phyloP scores from a whole-genome alignment of 1,140 invertebrate species.

The Liolophura sinensis region DNA sequence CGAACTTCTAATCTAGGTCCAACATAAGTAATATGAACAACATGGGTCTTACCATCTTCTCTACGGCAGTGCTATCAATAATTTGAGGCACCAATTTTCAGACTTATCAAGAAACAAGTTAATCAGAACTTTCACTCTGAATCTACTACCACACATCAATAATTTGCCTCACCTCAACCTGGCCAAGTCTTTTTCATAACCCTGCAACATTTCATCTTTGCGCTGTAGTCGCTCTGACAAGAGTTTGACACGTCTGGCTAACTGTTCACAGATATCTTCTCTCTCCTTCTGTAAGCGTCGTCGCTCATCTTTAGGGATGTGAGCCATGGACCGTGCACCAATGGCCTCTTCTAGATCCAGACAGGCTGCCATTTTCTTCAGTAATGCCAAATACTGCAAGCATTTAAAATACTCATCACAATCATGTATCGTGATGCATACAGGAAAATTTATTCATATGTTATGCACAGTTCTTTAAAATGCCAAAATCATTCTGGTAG shows the following conservation, averaged over 20 bases:
- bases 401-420: not conserved
- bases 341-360: slow-evolving; percentile 45
- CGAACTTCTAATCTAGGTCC: no score
- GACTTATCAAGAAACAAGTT: no score
- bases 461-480: no score
- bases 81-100: no score
- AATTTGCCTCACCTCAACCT: slow-evolving; percentile 45
- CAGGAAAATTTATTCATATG: no score
- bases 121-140: no score
- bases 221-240: slow-evolving; percentile 49
- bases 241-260: slow-evolving; percentile 40
- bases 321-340: slow-evolving; percentile 51
- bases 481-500: no score
- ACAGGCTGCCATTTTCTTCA: slow-evolving; percentile 40
- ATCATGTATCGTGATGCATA: no score
- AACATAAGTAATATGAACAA: no score
- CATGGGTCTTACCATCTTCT: no score
- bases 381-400: slow-evolving; percentile 46
- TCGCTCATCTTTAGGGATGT: slow-evolving; percentile 55
- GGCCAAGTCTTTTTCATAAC: slow-evolving; percentile 55
- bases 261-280: slow-evolving; percentile 35
- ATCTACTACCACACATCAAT: no score
- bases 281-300: slow-evolving; percentile 38
- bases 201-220: slow-evolving; percentile 55
- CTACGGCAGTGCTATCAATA: no score